Conservation (phyloP, 1,140 invertebrate species). For the Bombus sylvicola region DNA sequence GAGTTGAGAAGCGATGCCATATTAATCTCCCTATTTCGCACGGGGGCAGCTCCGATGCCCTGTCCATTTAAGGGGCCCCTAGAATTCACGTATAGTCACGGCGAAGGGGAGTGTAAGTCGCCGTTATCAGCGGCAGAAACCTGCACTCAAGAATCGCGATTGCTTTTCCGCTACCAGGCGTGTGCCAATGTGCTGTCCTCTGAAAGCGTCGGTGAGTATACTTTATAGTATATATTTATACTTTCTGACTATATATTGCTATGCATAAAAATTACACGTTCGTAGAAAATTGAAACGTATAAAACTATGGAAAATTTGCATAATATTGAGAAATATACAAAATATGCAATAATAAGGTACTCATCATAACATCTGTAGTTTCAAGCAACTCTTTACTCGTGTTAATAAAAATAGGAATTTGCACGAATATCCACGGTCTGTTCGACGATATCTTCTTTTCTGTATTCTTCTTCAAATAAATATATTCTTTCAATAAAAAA, state of each 20-base stretch:
- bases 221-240: too few relatives aligned
- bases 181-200: slow-evolving; percentile 91
- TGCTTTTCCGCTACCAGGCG: slow-evolving; percentile 92
- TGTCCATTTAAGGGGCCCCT: slow-evolving; percentile 84
- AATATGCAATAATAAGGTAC: too few relatives aligned
- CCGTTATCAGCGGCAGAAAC: slow-evolving; percentile 91
- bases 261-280: too few relatives aligned
- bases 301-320: too few relatives aligned
- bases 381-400: too few relatives aligned
- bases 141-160: slow-evolving; percentile 91
- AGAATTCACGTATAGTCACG: slow-evolving; percentile 87
- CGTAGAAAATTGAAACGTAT: too few relatives aligned
- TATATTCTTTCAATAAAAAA: neutral
- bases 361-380: too few relatives aligned
- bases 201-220: slow-evolving; percentile 85
- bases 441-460: neutral
- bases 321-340: too few relatives aligned
- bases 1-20: slow-evolving; percentile 84
- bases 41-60: slow-evolving; percentile 82
- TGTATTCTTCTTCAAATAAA: neutral
- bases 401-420: too few relatives aligned
- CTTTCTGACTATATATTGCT: too few relatives aligned
- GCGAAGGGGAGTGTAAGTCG: slow-evolving; percentile 87
- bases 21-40: slow-evolving; percentile 85
- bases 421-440: too few relatives aligned